phyloP scores from a whole-genome alignment of 2,113 vertebrate genomes.

The Alligator mississippiensis region DNA sequence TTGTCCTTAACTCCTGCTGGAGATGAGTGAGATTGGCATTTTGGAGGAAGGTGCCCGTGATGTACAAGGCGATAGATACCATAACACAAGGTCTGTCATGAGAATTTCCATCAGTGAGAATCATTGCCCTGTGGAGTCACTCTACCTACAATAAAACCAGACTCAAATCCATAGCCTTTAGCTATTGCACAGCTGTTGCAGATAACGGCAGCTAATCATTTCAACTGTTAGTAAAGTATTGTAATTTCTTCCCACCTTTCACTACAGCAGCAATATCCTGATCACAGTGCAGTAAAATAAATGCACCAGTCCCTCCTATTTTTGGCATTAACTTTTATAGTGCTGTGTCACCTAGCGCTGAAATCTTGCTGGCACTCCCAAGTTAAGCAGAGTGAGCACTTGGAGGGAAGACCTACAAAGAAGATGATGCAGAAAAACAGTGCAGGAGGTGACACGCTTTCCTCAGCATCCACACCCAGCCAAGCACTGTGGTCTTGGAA shows the following conservation, averaged over 20 bases:
- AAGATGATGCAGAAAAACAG: background rate
- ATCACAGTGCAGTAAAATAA: background rate
- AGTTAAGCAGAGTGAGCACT: background rate
- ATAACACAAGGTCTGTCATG: fast-evolving
- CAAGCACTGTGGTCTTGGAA: background rate
- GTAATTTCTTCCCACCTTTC: background rate
- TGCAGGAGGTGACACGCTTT: background rate
- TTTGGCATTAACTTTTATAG: background rate
- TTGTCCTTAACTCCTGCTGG: background rate
- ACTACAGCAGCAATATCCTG: background rate
- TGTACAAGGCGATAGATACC: background rate
- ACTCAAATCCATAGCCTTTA: background rate
- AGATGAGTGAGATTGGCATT: background rate
- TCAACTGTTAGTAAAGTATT: background rate
- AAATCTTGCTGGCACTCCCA: background rate
- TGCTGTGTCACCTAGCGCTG: background rate
- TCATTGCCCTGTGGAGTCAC: background rate
- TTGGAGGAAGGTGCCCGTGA: background rate
- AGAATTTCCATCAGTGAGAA: background rate
- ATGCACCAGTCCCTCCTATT: background rate
- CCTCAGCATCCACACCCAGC: background rate
- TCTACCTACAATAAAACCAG: background rate
- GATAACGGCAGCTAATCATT: background rate
- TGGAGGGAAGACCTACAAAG: background rate
- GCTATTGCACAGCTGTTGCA: background rate